Base-by-base conservation (phyloP, 2,113 vertebrate genomes). In the Gambusia affinis region DNA sequence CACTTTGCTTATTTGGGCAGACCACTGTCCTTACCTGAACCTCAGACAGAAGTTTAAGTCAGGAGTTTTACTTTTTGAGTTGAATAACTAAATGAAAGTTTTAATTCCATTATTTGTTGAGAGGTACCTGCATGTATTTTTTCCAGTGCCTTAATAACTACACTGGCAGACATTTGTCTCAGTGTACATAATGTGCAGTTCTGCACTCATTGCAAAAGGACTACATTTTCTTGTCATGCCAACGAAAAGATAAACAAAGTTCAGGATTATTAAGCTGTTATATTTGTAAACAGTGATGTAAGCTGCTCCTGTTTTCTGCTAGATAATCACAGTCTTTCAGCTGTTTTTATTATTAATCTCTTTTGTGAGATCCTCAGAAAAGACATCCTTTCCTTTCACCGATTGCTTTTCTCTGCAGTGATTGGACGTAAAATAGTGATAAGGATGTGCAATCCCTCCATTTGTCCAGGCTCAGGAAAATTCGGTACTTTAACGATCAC, bases 91-190 rank as follows among this genome's bases (percentile, higher is more conserved):
- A 54, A 24, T 54, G 7, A 47, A 47, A 17, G 17, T n/a, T 57
- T 57, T 24, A 24, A 24, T 24, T 57, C 24, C 24, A 8, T n/a
- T 24, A n/a, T n/a, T 57, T 57, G 51, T 57, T 57, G 24, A n/a
- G 22, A n/a, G 51, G 51, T 24, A 57, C 51, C 51, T 57, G 51
- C 51, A 73, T 61, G 42, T 22, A 66, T 67, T 63, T 75, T 71
- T 73, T 85, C 89, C 82, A 93, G 92, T 93, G 92, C 92, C 92
- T 93, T 93, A 92, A 77, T 68, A 72, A 79, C 70, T 75, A 80
- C 78, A 83, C 76, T 76, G 83, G 84, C 85, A 75, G 67, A 74
- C 79, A 22, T 87, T 72, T 79, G 85, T 85, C 80, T 88, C 86
- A 84, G 74, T 91, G 82, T 80, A 79, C 64, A 84, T 78, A 64